Evolutionary conservation across 2,888 invertebrate genomes (phyloP).

Genomic region (Eupithecia tripunctaria): DNA sequence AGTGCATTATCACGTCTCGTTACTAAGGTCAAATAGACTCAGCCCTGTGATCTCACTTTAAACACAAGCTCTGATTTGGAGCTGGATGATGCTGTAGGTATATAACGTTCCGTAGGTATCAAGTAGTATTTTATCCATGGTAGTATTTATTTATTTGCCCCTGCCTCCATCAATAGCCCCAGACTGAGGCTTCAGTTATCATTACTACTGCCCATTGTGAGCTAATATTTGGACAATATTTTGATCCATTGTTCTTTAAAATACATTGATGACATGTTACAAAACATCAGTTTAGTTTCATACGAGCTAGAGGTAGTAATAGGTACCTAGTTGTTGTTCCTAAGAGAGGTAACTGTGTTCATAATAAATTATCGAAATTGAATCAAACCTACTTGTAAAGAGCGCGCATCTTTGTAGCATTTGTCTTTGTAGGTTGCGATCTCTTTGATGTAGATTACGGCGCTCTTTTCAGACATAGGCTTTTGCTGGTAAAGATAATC

Average conservation of each 20-base stretch:
- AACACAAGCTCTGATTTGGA: neutral
- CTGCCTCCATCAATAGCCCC: neutral
- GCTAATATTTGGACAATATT: neutral
- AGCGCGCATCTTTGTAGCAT: constrained; percentile 53
- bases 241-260: constrained; percentile 5
- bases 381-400: constrained; percentile 57
- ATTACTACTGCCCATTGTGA: neutral
- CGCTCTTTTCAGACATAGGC: constrained; percentile 56
- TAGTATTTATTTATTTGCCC: neutral
- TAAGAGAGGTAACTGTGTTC: neutral
- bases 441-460: constrained; percentile 57
- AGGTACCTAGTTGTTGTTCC: neutral
- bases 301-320: neutral
- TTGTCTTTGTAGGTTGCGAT: constrained; percentile 51
- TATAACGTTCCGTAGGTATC: neutral
- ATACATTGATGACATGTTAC: neutral
- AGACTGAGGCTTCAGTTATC: neutral
- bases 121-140: too few species aligned
- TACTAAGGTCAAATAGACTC: too few species aligned
- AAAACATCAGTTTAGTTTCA: neutral
- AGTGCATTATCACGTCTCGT: too few species aligned
- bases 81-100: neutral
- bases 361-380: neutral
- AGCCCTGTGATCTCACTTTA: too few species aligned
- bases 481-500: constrained; percentile 62